A percentile compares a stretch with the other conserved stretches of the same genome.
Evolutionary conservation across 2,888 invertebrate genomes (phyloP).

Genomic region (Laothoe populi): DNA sequence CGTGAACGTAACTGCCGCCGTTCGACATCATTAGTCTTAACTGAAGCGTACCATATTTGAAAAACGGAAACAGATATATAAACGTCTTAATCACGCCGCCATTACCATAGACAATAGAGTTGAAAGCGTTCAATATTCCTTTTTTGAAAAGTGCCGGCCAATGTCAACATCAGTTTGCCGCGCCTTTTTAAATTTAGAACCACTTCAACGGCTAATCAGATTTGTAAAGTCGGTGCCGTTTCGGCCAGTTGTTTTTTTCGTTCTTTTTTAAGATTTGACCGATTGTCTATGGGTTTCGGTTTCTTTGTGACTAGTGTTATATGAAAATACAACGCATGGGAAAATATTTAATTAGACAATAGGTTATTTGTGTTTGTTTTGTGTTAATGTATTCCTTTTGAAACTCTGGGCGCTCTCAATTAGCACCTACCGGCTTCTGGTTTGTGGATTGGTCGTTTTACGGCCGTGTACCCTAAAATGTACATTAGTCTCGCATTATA

Average conservation of each 20-base stretch:
- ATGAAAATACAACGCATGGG: slow-evolving; percentile 72
- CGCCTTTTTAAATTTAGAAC: slow-evolving; percentile 81
- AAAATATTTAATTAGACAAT: slow-evolving; percentile 84
- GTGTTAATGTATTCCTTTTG: slow-evolving; percentile 81
- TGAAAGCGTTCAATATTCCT: slow-evolving; percentile 66
- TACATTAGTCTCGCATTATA: slow-evolving; percentile 25
- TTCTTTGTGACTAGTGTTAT: slow-evolving; percentile 65
- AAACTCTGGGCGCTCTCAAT: slow-evolving; percentile 68
- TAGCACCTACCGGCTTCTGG: slow-evolving; percentile 76
- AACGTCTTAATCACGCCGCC: slow-evolving; percentile 70
- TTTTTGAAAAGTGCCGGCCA: slow-evolving; percentile 54
- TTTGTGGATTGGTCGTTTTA: slow-evolving; percentile 64
- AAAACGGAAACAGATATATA: slow-evolving; percentile 51
- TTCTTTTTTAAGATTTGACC: slow-evolving; percentile 55
- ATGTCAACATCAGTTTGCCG: slow-evolving; percentile 71
- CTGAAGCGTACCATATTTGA: slow-evolving; percentile 30
- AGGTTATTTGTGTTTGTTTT: slow-evolving; percentile 83
- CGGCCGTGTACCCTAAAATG: slow-evolving; percentile 42
- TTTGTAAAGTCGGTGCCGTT: slow-evolving; percentile 71
- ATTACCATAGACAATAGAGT: slow-evolving; percentile 73
- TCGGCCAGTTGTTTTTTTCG: slow-evolving; percentile 42
- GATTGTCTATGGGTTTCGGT: slow-evolving; percentile 57
- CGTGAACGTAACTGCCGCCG: slow-evolving; percentile 1
- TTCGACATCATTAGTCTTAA: slow-evolving; percentile 24
- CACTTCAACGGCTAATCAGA: slow-evolving; percentile 81